Base-by-base conservation (phyloP, 2,888 invertebrate species). In the Lamellibrachia columna region DNA sequence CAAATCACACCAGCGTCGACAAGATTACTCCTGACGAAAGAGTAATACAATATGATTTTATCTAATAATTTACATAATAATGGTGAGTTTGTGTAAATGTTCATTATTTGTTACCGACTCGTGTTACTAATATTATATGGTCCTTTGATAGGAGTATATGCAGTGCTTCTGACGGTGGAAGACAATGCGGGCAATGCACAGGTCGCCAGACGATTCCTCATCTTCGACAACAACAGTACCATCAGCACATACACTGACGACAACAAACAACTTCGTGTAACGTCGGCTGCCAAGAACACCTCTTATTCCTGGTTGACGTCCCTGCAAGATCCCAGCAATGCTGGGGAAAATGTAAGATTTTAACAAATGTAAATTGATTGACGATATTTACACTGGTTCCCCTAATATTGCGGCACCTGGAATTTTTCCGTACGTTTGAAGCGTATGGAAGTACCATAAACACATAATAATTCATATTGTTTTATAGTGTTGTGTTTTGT, bases 261-360 rank as follows among this genome's bases (percentile, higher is more conserved):
- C 60, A 52, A 52, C 53, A 75, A 90, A 15, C 40, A 40, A 6
- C 55, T 92, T 9, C 40, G 40, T 6, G 92, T 92, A 1, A 90
- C 3, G 11, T 90, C 92, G 53, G 92, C 92, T 9, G 92, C 92
- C 22, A 9, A 52, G 28, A 92, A 92, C 53, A 92, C 92, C 2
- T 92, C 92, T 1, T 55, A 92, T 40, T 22, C 52, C 53, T 92
- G 92, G 92, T 9, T 90, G 52, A 92, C 92, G 52, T 40, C 28
- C 4, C 15, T 92, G 55, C 53, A 92, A 40, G 55, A 55, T 40
- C 9, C 28, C 52, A 90, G 90, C 15, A 90, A 28, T 55, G 91
- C 3, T 11, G 91, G 52, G 15, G 9, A 91, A 52, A 91, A 52
- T 15, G 91, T 91, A 91, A 40, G 28, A 40, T 28, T 7, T 40